Conservation (phyloP, 2,797 vertebrate genomes). For the Sebastes miniatus region DNA sequence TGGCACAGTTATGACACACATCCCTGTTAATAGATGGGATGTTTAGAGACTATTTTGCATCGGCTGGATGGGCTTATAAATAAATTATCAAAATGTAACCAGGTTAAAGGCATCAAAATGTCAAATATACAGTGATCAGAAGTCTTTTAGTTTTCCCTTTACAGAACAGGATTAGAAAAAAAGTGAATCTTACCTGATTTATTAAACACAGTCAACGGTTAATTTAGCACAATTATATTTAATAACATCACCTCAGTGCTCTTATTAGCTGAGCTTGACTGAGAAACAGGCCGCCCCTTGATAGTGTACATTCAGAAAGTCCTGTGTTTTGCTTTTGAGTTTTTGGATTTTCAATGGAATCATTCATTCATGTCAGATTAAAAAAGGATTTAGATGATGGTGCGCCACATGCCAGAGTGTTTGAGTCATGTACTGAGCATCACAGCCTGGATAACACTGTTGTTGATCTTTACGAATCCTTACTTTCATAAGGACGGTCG, state of each 20-base stretch:
- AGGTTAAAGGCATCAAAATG: neutral
- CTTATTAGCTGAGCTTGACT: neutral
- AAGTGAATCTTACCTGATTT: neutral
- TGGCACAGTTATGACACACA: neutral
- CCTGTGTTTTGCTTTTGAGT: neutral
- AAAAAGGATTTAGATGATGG: neutral
- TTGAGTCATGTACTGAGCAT: neutral
- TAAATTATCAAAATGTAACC: neutral
- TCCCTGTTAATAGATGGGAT: neutral
- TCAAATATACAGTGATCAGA: neutral
- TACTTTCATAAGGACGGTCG: neutral
- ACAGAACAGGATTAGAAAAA: neutral
- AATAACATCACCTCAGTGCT: neutral
- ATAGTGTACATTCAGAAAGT: neutral
- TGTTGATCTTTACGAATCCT: neutral
- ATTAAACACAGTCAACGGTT: neutral
- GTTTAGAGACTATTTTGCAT: neutral
- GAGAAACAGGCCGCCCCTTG: neutral
- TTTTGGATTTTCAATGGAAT: neutral
- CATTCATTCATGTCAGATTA: neutral
- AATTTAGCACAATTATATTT: conserved; percentile 5
- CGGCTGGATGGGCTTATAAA: neutral
- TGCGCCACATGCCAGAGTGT: neutral
- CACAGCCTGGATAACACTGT: neutral
- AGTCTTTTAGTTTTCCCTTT: neutral